Conservation (phyloP, 2,113 vertebrate genomes). For the Dermatemys mawii region DNA sequence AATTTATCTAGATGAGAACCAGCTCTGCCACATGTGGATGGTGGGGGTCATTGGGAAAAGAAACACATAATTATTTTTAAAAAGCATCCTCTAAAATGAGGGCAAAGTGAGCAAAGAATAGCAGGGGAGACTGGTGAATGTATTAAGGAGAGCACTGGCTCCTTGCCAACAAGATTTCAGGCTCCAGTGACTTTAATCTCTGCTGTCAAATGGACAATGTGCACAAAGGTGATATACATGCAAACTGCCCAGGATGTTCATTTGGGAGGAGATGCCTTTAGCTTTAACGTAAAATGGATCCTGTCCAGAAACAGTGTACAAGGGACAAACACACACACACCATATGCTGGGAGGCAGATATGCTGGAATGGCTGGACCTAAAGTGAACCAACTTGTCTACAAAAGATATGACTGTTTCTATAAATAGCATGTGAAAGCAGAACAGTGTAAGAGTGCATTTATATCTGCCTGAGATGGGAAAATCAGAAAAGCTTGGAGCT, state of each 20-base stretch:
- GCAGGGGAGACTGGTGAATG: not conserved
- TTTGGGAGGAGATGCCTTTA: not conserved
- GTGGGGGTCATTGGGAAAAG: not conserved
- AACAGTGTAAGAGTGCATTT: not conserved
- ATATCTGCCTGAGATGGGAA: not conserved
- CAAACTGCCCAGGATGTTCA: not conserved
- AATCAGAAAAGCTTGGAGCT: not conserved
- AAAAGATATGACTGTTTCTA: not conserved
- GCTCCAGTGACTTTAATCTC: not conserved
- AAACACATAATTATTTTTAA: not conserved
- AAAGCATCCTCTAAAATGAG: not conserved
- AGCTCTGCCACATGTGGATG: not conserved
- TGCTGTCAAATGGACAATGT: not conserved
- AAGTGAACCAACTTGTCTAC: not conserved
- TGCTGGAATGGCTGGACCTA: not conserved
- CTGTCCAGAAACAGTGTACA: not conserved
- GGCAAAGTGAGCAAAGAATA: not conserved
- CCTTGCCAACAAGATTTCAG: not conserved
- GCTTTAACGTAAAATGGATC: not conserved
- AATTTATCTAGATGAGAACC: not conserved
- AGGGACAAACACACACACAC: not conserved
- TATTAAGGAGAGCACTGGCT: no score
- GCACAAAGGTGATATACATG: not conserved
- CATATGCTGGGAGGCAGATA: not conserved
- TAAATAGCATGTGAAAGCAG: not conserved